phyloP scores from a whole-genome alignment of 2,113 vertebrate species.

The Vimba vimba region DNA sequence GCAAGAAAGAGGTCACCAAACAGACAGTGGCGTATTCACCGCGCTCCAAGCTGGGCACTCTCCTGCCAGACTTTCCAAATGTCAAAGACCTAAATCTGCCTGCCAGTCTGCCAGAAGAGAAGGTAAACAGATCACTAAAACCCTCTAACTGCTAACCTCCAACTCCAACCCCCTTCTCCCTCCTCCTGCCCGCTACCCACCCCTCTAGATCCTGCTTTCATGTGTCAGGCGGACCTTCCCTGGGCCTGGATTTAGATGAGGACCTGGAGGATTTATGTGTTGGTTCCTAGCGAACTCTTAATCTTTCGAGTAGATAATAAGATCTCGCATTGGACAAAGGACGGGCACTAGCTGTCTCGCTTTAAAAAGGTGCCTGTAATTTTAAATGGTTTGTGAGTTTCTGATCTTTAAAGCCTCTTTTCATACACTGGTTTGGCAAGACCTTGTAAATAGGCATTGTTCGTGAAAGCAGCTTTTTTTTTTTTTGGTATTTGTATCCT shows the following conservation, averaged over 20 bases:
- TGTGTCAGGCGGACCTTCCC: constrained; percentile 68
- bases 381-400: constrained; percentile 79
- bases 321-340: constrained; percentile 77
- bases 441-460: constrained; percentile 68
- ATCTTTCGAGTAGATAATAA: constrained; percentile 81
- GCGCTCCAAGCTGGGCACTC: constrained; percentile 97
- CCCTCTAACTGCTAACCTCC: constrained; percentile 63
- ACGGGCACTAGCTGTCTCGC: constrained; percentile 75
- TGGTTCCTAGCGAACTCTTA: constrained; percentile 79
- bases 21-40: constrained; percentile 99
- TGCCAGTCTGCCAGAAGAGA: constrained; percentile 95
- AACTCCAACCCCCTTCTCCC: constrained; percentile 61
- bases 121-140: constrained; percentile 87
- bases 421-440: constrained; percentile 62
- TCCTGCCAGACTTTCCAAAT: constrained; percentile 99
- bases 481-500: constrained; percentile 71
- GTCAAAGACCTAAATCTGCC: constrained; percentile 99
- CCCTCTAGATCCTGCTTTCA: constrained; percentile 74
- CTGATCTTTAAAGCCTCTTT: constrained; percentile 77
- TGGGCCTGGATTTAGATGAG: constrained; percentile 74
- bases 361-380: constrained; percentile 75
- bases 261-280: constrained; percentile 79
- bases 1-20: constrained; percentile 99
- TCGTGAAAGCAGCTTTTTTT: constrained; percentile 60
- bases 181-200: constrained; percentile 16